A percentile compares a stretch with the other conserved stretches of the same genome.
These are phyloP conservation scores for Thereva unica DNA, from an alignment of 2,888 invertebrate genomes.

Conservation along the genomic window DNA sequence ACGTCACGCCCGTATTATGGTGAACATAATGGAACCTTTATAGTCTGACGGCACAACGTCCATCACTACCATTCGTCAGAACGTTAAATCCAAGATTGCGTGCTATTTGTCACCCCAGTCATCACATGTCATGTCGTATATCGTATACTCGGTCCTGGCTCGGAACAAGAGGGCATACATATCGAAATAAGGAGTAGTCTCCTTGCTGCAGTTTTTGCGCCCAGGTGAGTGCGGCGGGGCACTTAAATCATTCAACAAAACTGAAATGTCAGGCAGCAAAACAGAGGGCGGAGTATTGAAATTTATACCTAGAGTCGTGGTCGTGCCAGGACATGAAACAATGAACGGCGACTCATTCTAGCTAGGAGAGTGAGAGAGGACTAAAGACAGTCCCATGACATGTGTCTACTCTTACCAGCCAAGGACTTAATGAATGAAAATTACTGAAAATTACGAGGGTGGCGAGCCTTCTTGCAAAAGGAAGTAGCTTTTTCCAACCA, in stretches of 20 bases:
- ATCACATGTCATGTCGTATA: slow-evolving; percentile 37
- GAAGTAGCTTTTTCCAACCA: slow-evolving; percentile 4
- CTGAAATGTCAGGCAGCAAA: slow-evolving; percentile 38
- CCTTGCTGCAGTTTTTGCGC: too few species aligned
- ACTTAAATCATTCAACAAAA: slow-evolving; percentile 39
- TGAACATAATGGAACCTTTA: too few species aligned
- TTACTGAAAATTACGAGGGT: slow-evolving; percentile 39
- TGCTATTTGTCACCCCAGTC: slow-evolving; percentile 42
- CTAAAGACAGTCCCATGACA: slow-evolving; percentile 40
- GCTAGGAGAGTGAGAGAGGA: slow-evolving; percentile 1
- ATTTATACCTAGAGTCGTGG: slow-evolving; percentile 24
- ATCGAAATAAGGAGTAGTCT: too few species aligned
- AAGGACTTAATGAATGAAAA: slow-evolving; percentile 41
- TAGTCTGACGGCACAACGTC: too few species aligned
- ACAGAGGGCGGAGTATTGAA: slow-evolving; percentile 39
- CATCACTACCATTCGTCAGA: too few species aligned
- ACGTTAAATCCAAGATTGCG: slow-evolving; percentile 24
- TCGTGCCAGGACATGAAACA: slow-evolving; percentile 32
- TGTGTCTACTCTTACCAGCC: slow-evolving; percentile 39
- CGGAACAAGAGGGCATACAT: too few species aligned
- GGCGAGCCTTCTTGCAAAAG: slow-evolving; percentile 15
- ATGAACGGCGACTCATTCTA: slow-evolving; percentile 34
- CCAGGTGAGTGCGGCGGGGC: slow-evolving; percentile 29
- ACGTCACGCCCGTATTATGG: too few species aligned
- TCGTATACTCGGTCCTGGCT: too few species aligned